Conservation (phyloP, 1,140 invertebrate species). For the Drosophila parvula region DNA sequence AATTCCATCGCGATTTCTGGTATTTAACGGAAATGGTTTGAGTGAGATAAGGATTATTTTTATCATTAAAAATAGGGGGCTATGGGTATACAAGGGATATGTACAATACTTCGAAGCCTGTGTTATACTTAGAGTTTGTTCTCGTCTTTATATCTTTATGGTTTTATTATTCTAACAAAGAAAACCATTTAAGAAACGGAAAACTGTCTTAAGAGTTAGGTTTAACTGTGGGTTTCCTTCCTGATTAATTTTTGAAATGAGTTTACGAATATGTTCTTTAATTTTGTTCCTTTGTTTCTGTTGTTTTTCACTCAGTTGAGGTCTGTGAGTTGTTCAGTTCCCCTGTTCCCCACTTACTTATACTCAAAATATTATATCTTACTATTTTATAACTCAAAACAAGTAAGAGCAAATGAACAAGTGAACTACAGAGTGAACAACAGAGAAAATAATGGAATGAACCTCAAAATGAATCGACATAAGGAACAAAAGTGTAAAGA, state of each 20-base stretch:
- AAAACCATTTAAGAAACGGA: neutral
- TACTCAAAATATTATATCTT: too few species aligned
- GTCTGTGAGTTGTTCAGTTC: too few species aligned
- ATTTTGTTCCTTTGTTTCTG: too few species aligned
- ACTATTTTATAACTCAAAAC: too few species aligned
- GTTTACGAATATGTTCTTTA: too few species aligned
- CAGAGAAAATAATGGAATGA: neutral
- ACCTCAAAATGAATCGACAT: neutral
- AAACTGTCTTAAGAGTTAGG: neutral
- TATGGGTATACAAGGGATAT: neutral
- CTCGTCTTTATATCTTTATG: too few species aligned
- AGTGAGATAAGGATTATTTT: neutral
- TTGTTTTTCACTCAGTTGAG: too few species aligned
- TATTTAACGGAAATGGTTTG: neutral
- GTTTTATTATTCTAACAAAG: neutral
- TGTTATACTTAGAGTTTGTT: too few species aligned
- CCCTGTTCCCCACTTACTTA: too few species aligned
- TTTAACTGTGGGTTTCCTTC: too few species aligned
- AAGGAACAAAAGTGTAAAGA: neutral
- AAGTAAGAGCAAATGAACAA: neutral
- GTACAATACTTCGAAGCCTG: neutral
- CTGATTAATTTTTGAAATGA: too few species aligned
- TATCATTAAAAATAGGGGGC: neutral
- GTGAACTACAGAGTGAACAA: neutral
- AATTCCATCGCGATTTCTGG: neutral